Evolutionary conservation across 2,797 vertebrate species (phyloP), one percentile per base, ranked within the genome.

Genomic region (Molothrus aeneus): DNA sequence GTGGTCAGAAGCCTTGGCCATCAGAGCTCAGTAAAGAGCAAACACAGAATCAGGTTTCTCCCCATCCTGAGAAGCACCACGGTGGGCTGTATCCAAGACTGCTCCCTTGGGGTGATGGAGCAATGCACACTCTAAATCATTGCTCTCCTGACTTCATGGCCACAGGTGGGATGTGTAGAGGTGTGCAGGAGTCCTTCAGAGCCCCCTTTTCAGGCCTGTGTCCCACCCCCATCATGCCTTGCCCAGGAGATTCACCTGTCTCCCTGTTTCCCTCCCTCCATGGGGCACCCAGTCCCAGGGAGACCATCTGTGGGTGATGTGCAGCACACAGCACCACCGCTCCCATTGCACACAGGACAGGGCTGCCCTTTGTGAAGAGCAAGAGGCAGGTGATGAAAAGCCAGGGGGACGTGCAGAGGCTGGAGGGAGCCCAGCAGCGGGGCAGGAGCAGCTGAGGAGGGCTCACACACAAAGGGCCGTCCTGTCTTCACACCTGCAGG

Each of bases 401-500:
- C 90, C 2, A 0, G 36, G 75, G 56, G 3, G 57, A 28, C 7
- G 24, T 95, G 97, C 98, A 97, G 96, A 95, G 69, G 81, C 89
- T 97, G 98, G 97, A 97, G 66, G 45, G 63, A 92, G 61, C 96
- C 97, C 97, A 97, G 88, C 13, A 10, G 15, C 0, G 64, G 72
- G 81, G 31, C 32, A 40, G 82, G 60, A 88, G 91, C 13, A 38
- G 74, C 60, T n/a, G 65, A 69, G 75, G 60, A 53, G 69, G 72
- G 88, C 69, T 96, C 8, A 0, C 72, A 95, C 96, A 98, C 98
- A 98, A 98, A 98, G 97, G 91, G 68, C 48, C 0, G 53, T 97
- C 96, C 98, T 98, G 98, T 98, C 94, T 97, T 97, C 97, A 97
- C 98, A 98, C 98, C 97, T 98, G 94, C 22, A 1, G 66, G 80